Percentiles rank a stretch among this genome's conserved stretches.
phyloP scores from a whole-genome alignment of 2,797 vertebrate species.

The Myoxocephalus aenaeus region DNA sequence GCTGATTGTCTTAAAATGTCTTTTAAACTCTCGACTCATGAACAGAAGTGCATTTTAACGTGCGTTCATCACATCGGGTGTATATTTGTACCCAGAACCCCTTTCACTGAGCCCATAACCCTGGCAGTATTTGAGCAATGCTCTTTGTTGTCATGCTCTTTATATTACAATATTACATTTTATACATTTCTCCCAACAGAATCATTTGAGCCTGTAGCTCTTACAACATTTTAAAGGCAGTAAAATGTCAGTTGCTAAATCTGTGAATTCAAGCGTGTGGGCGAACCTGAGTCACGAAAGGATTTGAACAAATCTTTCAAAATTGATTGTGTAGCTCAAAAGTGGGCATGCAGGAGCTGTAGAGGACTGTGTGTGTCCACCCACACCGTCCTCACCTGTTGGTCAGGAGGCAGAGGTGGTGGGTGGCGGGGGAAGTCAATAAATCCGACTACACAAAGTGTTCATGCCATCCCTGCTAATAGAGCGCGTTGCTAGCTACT shows the following conservation, averaged over 20 bases:
- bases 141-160: background rate
- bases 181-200: background rate
- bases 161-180: background rate
- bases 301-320: constrained; percentile 2
- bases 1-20: constrained; percentile 7
- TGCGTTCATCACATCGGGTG: constrained; percentile 5
- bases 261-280: background rate
- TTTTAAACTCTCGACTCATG: background rate
- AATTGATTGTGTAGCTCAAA: background rate
- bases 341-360: background rate
- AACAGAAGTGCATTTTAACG: constrained; percentile 15
- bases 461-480: background rate
- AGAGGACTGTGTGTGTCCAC: background rate
- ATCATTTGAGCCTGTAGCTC: background rate
- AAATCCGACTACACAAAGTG: background rate
- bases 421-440: background rate
- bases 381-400: background rate
- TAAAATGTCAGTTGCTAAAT: background rate
- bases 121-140: constrained; percentile 4
- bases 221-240: background rate
- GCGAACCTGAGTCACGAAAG: background rate
- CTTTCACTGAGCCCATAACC: constrained; percentile 13
- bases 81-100: background rate
- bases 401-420: background rate
- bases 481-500: background rate